Conservation (phyloP, 2,113 vertebrate species). For the Coreoperca whiteheadi region DNA sequence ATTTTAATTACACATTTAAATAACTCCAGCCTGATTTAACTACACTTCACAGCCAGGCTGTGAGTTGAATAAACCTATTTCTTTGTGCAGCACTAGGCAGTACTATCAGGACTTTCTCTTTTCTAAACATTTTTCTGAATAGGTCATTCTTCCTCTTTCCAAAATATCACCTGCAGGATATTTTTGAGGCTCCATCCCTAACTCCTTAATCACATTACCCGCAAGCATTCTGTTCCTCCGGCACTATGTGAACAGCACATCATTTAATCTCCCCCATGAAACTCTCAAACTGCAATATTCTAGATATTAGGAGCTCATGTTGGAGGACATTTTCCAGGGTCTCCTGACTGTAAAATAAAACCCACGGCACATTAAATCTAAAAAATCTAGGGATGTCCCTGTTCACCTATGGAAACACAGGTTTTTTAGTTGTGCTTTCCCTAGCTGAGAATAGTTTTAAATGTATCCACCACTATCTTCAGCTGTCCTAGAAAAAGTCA, state of each 20-base stretch:
- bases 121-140: background rate
- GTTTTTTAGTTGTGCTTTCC: background rate
- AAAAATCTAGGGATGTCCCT: background rate
- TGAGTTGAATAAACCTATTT: background rate
- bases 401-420: background rate
- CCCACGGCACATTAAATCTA: background rate
- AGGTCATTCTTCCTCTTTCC: background rate
- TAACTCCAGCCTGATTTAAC: background rate
- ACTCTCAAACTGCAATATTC: background rate
- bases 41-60: background rate
- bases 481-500: background rate
- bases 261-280: background rate
- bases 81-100: background rate
- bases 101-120: background rate
- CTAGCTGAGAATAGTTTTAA: background rate
- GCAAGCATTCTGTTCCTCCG: background rate
- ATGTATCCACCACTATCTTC: background rate
- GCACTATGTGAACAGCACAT: background rate
- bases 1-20: constrained; percentile 27
- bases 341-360: background rate
- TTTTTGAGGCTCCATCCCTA: background rate
- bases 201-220: background rate
- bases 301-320: background rate
- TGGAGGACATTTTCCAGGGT: background rate
- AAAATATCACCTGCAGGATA: constrained; percentile 22